Evolutionary conservation across 2,888 invertebrate genomes (phyloP), one percentile per base, ranked within the genome.

Genomic region (Sminthurides aquaticus): DNA sequence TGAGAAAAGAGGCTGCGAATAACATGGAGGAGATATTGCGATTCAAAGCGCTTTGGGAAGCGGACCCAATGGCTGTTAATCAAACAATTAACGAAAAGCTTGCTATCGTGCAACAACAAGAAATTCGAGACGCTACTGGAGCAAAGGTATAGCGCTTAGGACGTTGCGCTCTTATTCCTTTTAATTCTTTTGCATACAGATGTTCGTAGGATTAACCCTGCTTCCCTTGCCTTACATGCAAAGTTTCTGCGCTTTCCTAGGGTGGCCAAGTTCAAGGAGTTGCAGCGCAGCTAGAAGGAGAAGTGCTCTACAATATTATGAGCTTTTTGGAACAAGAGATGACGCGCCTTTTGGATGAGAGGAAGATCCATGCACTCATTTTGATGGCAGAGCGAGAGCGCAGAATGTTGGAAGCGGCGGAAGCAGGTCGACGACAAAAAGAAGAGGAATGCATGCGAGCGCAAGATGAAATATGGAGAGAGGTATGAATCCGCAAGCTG

Each of bases 401-500:
- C 69, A 81, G 84, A 70, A 84, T 85, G 76, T 81, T 89, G 0
- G 91, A 92, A 78, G 90, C 91, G 0, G 86, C 85, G 8, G 91
- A 91, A 78, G 87, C 88, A 1, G 90, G 91, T 0, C 80, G 86
- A 58, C 79, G 90, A 24, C 90, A 92, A 77, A 83, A 84, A 58
- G 91, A 92, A 77, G 84, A 87, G 70, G 82, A 86, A 63, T 80
- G 88, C 49, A 80, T 90, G 3, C 77, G 84, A 5, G 87, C 90
- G 75, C 87, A 89, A 71, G 90, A 91, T 72, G 87, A 90, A 78
- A 85, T 91, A 77, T 91, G 90, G 76, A 86, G 85, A 77, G 86
- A 88, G 79, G 81, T 81, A 57, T 64, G 22, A 15, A 20, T n/a
- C n/a, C n/a, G n/a, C n/a, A n/a, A n/a, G n/a, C n/a, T n/a, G n/a